Evolutionary conservation across 2,888 invertebrate genomes (phyloP), one percentile per base, ranked within the genome.

Genomic region (Drosophila basisetae): DNA sequence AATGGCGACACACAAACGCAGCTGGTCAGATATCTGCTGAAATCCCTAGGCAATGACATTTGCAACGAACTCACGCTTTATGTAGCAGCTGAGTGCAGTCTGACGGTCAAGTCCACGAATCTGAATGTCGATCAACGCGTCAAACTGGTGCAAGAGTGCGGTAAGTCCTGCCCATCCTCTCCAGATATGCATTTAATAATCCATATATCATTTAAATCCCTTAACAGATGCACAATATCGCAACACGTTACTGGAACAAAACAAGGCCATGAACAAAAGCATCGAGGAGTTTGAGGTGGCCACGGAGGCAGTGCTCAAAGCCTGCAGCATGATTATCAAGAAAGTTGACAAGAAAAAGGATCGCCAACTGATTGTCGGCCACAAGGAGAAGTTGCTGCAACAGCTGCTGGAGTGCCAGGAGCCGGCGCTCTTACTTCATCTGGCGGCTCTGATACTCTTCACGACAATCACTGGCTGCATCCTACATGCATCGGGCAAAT

Each of bases 401-500:
- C 96, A 98, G 93, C 92, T 99, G 68, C 95, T 95, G 62, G 94
- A 94, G 69, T 96, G 96, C 66, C 95, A 95, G 49, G 97, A 98
- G 88, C 96, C 97, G 18, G 97, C 98, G 0, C 92, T 97, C 41
- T 95, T 96, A 60, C 94, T 98, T 53, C 98, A 98, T 93, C 94
- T 98, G 64, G 95, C 96, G 0, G 95, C 95, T 0, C 94, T 97
- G 73, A 94, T 98, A 50, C 95, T 98, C 65, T 98, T 98, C 91
- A 97, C 97, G 60, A 95, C 95, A 13, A 94, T 96, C 4, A 97
- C 97, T 1, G 97, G 97, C 84, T 95, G 95, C 82, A 97, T 98
- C 94, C 91, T 99, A 33, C 98, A 99, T 93, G 98, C 98, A 18
- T 98, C 99, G 33, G 99, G 99, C 0, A 96, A 97, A 92, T 98